Percentiles rank a stretch among this genome's conserved stretches.
phyloP scores from a whole-genome alignment of 2,113 vertebrate genomes.

The Orycteropus afer region DNA sequence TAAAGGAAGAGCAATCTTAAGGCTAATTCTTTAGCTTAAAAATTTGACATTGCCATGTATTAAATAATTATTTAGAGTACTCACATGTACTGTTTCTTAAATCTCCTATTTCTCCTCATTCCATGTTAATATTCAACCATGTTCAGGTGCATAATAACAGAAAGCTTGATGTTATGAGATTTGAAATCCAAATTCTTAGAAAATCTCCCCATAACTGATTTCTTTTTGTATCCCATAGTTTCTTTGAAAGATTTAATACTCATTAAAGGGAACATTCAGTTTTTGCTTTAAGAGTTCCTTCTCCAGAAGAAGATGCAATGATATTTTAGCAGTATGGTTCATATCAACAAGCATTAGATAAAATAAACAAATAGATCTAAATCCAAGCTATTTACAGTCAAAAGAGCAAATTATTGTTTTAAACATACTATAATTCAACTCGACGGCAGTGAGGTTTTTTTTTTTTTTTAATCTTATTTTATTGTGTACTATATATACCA shows the following conservation, averaged over 20 bases:
- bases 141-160: background rate
- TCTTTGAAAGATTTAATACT: background rate
- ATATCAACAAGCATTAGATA: background rate
- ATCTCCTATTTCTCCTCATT: background rate
- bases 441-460: too few species aligned
- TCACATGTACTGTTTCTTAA: background rate
- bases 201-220: background rate
- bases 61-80: background rate
- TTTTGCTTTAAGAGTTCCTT: background rate
- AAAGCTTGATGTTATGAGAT: background rate
- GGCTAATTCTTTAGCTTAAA: background rate
- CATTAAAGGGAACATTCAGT: background rate
- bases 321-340: background rate
- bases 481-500: too few species aligned
- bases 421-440: background rate
- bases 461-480: too few species aligned
- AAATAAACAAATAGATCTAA: background rate
- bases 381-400: background rate
- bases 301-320: background rate
- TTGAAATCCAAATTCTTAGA: slow-evolving; percentile 29
- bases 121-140: background rate
- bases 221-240: background rate
- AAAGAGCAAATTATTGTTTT: background rate
- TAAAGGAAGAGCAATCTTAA: background rate
- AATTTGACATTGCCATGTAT: background rate